Conservation (phyloP, 2,113 vertebrate genomes). For the Hemichromis elongatus region DNA sequence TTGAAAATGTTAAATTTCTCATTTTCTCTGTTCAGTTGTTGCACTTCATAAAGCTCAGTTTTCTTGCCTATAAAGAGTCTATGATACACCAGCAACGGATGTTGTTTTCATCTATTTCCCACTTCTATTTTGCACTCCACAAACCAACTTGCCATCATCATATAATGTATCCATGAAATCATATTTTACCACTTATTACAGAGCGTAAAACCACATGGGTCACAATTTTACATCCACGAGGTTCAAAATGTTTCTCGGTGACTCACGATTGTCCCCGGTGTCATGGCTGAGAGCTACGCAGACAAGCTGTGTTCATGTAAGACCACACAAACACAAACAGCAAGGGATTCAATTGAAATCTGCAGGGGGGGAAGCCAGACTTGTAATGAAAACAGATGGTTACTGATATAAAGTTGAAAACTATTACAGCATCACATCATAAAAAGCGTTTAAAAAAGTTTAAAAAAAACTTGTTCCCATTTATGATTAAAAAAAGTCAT, state of each 20-base stretch:
- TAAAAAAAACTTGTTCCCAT: not conserved
- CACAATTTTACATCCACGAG: conserved; percentile 1
- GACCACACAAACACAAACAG: conserved; percentile 49
- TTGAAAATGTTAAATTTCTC: not conserved
- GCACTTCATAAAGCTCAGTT: not conserved
- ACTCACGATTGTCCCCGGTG: not conserved
- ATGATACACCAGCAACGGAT: conserved; percentile 24
- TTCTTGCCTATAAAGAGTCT: not conserved
- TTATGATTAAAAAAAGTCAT: not conserved
- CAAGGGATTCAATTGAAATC: not conserved
- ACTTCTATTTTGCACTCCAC: conserved; percentile 28
- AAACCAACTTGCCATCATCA: conserved; percentile 47
- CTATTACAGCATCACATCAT: not conserved
- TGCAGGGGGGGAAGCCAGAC: not conserved
- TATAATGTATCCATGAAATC: conserved; percentile 44
- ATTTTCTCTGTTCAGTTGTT: not conserved
- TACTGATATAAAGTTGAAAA: not conserved
- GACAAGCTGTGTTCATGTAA: conserved; percentile 5
- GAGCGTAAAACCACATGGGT: not conserved
- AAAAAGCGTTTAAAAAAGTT: not conserved
- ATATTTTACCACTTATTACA: conserved; percentile 10
- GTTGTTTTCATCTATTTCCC: conserved; percentile 16
- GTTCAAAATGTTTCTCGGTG: not conserved
- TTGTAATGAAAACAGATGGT: conserved; percentile 38
- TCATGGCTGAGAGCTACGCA: conserved; percentile 1